Conservation (phyloP, 2,797 vertebrate species). For the Pipistrellus nathusii region DNA sequence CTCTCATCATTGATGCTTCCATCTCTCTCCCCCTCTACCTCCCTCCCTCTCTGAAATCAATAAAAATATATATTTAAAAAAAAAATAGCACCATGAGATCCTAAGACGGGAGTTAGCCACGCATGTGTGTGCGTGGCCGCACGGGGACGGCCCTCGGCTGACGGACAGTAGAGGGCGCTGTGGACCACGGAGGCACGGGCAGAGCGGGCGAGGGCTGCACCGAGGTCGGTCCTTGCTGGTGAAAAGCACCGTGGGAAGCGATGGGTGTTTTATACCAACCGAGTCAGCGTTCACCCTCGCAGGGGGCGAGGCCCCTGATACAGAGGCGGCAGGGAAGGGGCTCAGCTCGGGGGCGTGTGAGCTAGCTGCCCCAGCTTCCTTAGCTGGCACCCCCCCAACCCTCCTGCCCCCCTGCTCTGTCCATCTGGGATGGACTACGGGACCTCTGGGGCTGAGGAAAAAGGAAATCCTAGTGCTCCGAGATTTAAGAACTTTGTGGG, state of each 20-base stretch:
- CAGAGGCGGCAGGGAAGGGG: background rate
- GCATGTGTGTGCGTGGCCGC: conserved; percentile 90
- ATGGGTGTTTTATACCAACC: background rate
- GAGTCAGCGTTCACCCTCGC: background rate
- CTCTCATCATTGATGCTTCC: too few relatives aligned
- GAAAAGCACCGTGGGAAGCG: conserved; percentile 12
- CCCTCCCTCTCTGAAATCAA: too few relatives aligned
- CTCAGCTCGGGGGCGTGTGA: too few relatives aligned
- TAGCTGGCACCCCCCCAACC: background rate
- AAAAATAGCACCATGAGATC: conserved; percentile 93
- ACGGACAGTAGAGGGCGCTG: conserved; percentile 88
- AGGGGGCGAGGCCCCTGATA: conserved; percentile 37
- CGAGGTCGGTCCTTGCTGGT: background rate
- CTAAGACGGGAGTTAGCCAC: conserved; percentile 88
- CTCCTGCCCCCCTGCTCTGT: fast-evolving
- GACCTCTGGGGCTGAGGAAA: background rate
- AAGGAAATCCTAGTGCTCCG: background rate
- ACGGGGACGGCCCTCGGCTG: conserved; percentile 89
- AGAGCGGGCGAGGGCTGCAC: conserved; percentile 7
- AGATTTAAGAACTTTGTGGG: background rate
- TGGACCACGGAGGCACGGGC: conserved; percentile 83
- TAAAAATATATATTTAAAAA: background rate
- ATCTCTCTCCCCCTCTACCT: too few relatives aligned
- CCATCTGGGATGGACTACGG: background rate
- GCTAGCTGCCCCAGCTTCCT: background rate